These are phyloP conservation scores for Mirza zaza DNA, from an alignment of 2,113 vertebrate genomes.

Conservation along the genomic window DNA sequence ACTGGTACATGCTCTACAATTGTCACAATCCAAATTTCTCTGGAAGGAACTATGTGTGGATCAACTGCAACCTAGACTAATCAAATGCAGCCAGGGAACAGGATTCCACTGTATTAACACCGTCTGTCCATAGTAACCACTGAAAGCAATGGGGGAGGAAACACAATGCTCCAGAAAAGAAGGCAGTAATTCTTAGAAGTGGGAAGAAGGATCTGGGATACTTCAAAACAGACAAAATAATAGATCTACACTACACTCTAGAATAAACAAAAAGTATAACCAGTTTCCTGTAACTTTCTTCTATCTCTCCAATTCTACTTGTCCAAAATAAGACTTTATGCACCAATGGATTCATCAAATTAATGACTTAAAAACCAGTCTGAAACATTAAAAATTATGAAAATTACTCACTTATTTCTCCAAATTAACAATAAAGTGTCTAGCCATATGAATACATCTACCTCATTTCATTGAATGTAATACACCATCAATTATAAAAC, in stretches of 20 bases:
- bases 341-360: background rate
- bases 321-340: background rate
- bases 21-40: background rate
- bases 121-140: background rate
- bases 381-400: conserved; percentile 50
- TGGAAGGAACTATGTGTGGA: background rate
- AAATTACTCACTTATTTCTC: conserved; percentile 29
- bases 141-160: background rate
- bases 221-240: background rate
- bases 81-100: background rate
- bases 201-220: background rate
- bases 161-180: background rate
- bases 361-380: conserved; percentile 39
- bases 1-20: background rate
- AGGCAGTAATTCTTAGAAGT: background rate
- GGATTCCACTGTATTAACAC: background rate
- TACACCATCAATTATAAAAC: background rate
- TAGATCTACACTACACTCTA: background rate
- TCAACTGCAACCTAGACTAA: background rate
- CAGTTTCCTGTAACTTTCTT: background rate
- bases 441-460: background rate
- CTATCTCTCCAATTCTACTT: background rate
- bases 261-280: background rate
- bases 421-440: conserved; percentile 5
- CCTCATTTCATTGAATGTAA: conserved; percentile 22